These are phyloP conservation scores for Melanophora roralis DNA, from an alignment of 2,888 invertebrate genomes.

Conservation along the genomic window DNA sequence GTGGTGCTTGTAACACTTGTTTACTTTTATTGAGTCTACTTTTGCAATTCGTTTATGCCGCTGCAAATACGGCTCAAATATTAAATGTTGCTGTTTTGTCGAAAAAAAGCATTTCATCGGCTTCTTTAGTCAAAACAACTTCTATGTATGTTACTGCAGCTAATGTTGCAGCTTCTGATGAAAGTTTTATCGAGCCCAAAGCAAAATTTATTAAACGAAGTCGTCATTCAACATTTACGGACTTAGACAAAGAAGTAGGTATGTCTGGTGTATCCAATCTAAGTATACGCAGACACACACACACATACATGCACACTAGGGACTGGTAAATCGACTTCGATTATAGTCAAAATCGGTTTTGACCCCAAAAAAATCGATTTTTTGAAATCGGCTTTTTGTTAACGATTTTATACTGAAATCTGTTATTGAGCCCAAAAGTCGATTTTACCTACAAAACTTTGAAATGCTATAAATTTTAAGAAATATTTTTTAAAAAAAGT, in stretches of 20 bases:
- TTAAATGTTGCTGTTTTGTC: not conserved
- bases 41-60: constrained; percentile 45
- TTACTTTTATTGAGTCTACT: constrained; percentile 34
- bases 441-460: too few species aligned
- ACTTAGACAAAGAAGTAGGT: constrained; percentile 76
- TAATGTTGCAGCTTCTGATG: not conserved
- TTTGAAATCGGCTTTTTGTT: too few species aligned
- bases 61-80: constrained; percentile 13
- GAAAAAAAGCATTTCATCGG: not conserved
- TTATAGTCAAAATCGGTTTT: too few species aligned
- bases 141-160: constrained; percentile 7
- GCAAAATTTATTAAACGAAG: constrained; percentile 28
- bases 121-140: constrained; percentile 1
- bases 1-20: not conserved
- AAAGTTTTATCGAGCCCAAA: constrained; percentile 27
- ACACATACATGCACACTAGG: too few species aligned
- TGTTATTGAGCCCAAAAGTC: too few species aligned
- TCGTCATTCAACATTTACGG: constrained; percentile 68
- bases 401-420: too few species aligned
- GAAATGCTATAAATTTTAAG: too few species aligned
- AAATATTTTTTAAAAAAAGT: too few species aligned
- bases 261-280: constrained; percentile 65
- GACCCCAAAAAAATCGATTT: too few species aligned
- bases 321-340: too few species aligned
- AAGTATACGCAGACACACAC: too few species aligned